Base-by-base conservation (phyloP, 2,888 invertebrate species). In the Allophyes oxyacanthae region DNA sequence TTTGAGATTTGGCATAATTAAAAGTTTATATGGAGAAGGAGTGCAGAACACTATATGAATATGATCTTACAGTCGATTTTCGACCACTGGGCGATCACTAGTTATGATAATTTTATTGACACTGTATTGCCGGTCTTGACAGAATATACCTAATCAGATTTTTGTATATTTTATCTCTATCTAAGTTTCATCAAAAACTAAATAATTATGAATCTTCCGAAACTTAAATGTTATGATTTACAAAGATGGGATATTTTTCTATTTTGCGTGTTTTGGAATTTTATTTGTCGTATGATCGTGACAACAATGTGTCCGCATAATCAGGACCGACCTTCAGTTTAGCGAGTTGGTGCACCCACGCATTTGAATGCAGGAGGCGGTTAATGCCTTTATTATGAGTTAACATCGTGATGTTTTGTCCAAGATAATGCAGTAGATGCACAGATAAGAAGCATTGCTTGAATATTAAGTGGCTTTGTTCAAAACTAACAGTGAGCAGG, bases 321-420 rank as follows among this genome's bases (percentile, higher is more conserved):
- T 32, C 34, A 45, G 26, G 25, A 13, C 1, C 28, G 34, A 42
- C 50, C 56, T 67, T 64, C 48, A 41, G 34, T 41, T 59, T 44
- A 14, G 56, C 33, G 33, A 52, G 64, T 49, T 54, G 45, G 32
- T 64, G 48, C 67, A 58, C 46, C 30, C 28, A 6, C 1, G 9
- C 41, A 45, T 71, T 45, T 44, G 26, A 46, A 55, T 41, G 42
- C 48, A 40, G 15, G 13, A 36, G 20, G 20, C 20, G 33, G 26
- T 26, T 45, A 55, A 61, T 41, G 13, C 34, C 50, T 61, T 46
- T 49, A 62, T 32, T 40, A 46, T 44, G 43, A 57, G 42, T 53
- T 25, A 54, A 45, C 36, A 33, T 65, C 65, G 60, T 69, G 65
- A 72, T 69, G 57, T 64, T 63, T 60, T 63, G 58, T 56, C 32